Evolutionary conservation across 2,888 invertebrate species (phyloP), one percentile per base, ranked within the genome.

Genomic region (Mesorhabditis spiculigera): DNA sequence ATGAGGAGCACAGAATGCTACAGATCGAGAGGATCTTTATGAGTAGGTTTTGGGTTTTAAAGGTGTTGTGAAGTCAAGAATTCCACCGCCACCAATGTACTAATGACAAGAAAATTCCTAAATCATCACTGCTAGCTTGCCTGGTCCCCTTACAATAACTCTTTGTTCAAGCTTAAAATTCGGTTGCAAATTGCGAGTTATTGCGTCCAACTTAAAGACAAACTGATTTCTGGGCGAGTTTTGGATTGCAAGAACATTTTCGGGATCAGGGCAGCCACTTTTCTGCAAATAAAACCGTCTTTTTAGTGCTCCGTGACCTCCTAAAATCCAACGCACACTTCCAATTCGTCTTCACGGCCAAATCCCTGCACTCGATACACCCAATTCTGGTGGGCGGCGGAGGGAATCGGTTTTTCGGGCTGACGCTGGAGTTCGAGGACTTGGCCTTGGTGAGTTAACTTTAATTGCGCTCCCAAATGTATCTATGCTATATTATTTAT

Each of bases 11-110:
- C 58, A 50, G 58, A 50, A 50, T 50, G 58, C 10, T 50, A 13
- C 58, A 73, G 10, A 70, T 78, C 6, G 76, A 77, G 63, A 79
- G 75, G 71, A 70, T 78, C 3, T 80, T 80, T 45, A 66, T 65
- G n/a, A 69, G 69, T 79, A 68, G 65, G 77, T 71, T 50, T 50
- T 10, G 28, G 28, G 28, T 28, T 28, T 28, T 28, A 28, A 28
- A 28, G 28, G 28, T 28, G 28, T 28, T 28, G 28, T 28, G 28
- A 28, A 28, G 28, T 28, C 28, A n/a, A n/a, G n/a, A n/a, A 62
- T 77, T 65, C 8, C n/a, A n/a, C n/a, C n/a, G n/a, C n/a, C n/a
- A n/a, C n/a, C n/a, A n/a, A n/a, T n/a, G n/a, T n/a, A n/a, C n/a
- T n/a, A n/a, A n/a, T n/a, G n/a, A n/a, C n/a, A n/a, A n/a, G n/a